These are phyloP conservation scores for Drosophila rubida DNA, from an alignment of 2,888 invertebrate species.

Conservation along the genomic window DNA sequence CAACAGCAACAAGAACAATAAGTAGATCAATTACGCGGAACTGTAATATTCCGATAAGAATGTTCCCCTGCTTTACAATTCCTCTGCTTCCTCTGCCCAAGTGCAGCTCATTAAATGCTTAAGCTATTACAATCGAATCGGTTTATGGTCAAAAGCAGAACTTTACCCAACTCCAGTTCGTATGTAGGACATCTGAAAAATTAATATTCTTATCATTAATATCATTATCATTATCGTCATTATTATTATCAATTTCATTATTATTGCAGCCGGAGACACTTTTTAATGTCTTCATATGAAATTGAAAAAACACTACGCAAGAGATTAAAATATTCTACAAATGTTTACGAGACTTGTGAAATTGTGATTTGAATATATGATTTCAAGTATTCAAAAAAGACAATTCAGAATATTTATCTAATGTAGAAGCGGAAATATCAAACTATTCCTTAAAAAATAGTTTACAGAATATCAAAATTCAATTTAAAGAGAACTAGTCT, in stretches of 20 bases:
- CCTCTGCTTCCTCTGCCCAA: background rate
- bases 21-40: slow-evolving; percentile 70
- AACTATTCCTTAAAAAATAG: too few species aligned
- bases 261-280: slow-evolving; percentile 1
- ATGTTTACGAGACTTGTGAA: background rate
- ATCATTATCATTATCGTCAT: slow-evolving; percentile 5
- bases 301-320: background rate
- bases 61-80: background rate
- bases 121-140: slow-evolving; percentile 27
- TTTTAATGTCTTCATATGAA: background rate
- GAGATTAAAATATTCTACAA: background rate
- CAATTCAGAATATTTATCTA: too few species aligned
- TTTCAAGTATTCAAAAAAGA: background rate
- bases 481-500: too few species aligned
- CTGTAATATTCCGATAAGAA: slow-evolving; percentile 59
- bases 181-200: slow-evolving; percentile 25
- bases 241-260: slow-evolving; percentile 8
- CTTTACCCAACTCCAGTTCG: background rate
- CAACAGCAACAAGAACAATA: background rate
- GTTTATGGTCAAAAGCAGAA: slow-evolving; percentile 22
- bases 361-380: background rate
- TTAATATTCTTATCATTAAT: slow-evolving; percentile 39
- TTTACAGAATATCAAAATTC: too few species aligned
- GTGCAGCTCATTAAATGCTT: slow-evolving; percentile 39
- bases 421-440: too few species aligned